These are phyloP conservation scores for Dioctria linearis DNA, from an alignment of 2,888 invertebrate species.

Conservation along the genomic window DNA sequence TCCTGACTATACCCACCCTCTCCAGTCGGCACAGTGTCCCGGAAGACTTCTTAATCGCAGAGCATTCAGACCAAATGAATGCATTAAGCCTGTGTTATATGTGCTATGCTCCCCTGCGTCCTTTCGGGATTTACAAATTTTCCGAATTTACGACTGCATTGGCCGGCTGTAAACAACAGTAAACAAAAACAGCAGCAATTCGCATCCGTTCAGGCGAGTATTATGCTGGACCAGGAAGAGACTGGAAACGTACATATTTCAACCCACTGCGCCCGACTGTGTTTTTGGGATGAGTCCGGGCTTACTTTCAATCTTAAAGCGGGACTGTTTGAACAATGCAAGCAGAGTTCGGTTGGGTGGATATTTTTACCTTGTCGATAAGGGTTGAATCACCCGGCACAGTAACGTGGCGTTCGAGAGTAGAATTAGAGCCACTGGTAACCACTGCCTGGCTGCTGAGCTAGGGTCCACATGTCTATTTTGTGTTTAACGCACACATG, in stretches of 20 bases:
- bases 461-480: constrained; percentile 7
- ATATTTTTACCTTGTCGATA: not conserved
- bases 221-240: not conserved
- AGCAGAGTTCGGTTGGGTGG: constrained; percentile 6
- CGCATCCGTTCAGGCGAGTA: not conserved
- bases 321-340: constrained; percentile 40
- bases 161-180: constrained; percentile 32
- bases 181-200: constrained; percentile 10
- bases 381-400: not conserved
- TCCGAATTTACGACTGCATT: constrained; percentile 30
- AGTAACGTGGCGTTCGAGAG: not conserved
- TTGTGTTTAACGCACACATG: constrained; percentile 58
- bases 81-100: constrained; percentile 12
- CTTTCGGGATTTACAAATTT: constrained; percentile 17
- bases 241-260: not conserved
- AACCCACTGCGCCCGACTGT: not conserved
- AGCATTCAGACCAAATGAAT: constrained; percentile 30
- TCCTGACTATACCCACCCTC: constrained; percentile 5
- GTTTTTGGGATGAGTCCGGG: not conserved
- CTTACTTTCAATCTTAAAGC: constrained; percentile 12
- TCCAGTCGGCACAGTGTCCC: not conserved
- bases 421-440: constrained; percentile 30
- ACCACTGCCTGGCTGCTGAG: constrained; percentile 7
- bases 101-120: constrained; percentile 1
- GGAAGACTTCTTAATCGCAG: constrained; percentile 25